phyloP scores from a whole-genome alignment of 2,113 vertebrate genomes.

The Sinosuthora webbiana region DNA sequence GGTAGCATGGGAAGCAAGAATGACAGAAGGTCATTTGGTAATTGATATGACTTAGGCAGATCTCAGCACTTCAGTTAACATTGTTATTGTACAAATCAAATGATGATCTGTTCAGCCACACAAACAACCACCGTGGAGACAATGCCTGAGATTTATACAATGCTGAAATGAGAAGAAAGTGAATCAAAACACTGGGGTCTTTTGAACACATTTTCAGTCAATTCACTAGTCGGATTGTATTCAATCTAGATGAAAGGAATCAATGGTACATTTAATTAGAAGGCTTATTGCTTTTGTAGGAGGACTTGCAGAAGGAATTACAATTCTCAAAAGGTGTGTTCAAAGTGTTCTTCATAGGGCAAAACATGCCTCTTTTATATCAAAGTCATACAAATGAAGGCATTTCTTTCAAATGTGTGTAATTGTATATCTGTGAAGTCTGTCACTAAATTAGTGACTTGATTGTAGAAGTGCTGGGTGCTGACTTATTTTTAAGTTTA shows the following conservation, averaged over 20 bases:
- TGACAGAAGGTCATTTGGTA: conserved; percentile 29
- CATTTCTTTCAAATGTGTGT: neutral
- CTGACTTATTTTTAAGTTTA: neutral
- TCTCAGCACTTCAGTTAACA: conserved; percentile 32
- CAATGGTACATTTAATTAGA: conserved; percentile 53
- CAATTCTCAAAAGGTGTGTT: neutral
- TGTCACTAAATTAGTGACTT: neutral
- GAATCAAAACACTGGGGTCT: conserved; percentile 5
- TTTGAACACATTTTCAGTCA: conserved; percentile 6
- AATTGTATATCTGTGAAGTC: neutral
- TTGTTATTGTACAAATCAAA: conserved; percentile 50
- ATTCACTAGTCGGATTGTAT: neutral
- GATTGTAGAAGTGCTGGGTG: neutral
- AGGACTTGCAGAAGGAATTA: conserved; percentile 37
- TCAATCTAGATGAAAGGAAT: conserved; percentile 21
- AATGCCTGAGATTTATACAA: neutral
- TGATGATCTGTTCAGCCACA: neutral
- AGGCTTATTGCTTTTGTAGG: conserved; percentile 40
- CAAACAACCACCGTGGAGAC: neutral
- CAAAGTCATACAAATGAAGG: neutral
- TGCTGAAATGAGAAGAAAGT: neutral
- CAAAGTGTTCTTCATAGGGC: neutral
- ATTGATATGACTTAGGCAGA: conserved; percentile 24
- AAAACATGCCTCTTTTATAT: neutral
- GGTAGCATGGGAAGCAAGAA: neutral